phyloP scores from a whole-genome alignment of 2,888 invertebrate species.

The Micropterix aruncella region DNA sequence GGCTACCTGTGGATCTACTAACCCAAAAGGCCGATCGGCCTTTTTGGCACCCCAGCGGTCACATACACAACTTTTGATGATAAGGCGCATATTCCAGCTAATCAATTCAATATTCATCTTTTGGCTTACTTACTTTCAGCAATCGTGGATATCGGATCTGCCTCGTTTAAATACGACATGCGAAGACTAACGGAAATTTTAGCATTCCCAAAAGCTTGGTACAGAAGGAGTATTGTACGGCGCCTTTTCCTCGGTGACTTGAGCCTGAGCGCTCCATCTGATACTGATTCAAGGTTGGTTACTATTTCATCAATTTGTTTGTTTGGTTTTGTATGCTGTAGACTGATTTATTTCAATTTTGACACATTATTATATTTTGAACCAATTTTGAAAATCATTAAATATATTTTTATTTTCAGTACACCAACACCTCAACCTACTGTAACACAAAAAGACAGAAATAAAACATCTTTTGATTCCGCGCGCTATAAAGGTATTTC shows the following conservation, averaged over 20 bases:
- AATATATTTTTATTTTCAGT: too few species aligned
- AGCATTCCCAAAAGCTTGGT: constrained; percentile 98
- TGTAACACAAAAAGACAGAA: constrained; percentile 10
- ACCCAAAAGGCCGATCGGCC: too few species aligned
- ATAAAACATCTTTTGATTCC: constrained; percentile 8
- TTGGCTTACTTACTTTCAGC: constrained; percentile 34
- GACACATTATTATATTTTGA: not conserved
- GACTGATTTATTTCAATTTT: constrained; percentile 1
- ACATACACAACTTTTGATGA: too few species aligned
- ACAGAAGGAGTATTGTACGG: constrained; percentile 83
- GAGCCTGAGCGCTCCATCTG: constrained; percentile 34
- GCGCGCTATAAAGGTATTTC: constrained; percentile 10
- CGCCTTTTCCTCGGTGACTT: constrained; percentile 89
- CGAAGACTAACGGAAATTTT: constrained; percentile 90
- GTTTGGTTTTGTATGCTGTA: constrained; percentile 2
- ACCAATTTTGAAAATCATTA: not conserved
- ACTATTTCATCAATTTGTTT: not conserved
- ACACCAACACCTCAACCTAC: too few species aligned
- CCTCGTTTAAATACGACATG: constrained; percentile 98
- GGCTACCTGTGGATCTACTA: too few species aligned
- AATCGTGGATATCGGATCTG: constrained; percentile 89
- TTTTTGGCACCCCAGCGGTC: too few species aligned
- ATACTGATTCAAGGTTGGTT: constrained; percentile 8
- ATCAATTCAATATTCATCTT: too few species aligned
- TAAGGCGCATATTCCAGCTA: too few species aligned